These are phyloP conservation scores for Forpus xanthops DNA, from an alignment of 2,797 vertebrate species.

Conservation along the genomic window DNA sequence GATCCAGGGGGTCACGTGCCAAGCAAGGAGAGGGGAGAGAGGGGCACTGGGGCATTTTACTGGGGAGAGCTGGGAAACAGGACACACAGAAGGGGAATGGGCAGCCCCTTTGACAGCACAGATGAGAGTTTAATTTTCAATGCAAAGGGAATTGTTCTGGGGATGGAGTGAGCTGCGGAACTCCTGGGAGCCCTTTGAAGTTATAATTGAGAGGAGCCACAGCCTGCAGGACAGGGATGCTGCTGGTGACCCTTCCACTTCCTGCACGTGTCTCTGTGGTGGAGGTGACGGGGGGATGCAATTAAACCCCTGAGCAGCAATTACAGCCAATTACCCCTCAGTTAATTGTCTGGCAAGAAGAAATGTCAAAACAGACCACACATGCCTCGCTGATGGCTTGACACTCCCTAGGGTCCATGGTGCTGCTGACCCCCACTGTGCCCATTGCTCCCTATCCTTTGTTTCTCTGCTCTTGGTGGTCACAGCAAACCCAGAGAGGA, in stretches of 20 bases:
- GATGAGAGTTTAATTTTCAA: conserved; percentile 39
- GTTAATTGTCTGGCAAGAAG: conserved; percentile 53
- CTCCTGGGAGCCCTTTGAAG: conserved; percentile 58
- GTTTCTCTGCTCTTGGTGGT: not conserved
- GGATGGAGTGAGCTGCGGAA: not conserved
- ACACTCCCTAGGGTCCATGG: not conserved
- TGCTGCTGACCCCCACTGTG: not conserved
- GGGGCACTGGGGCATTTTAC: not conserved
- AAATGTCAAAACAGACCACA: conserved; percentile 41
- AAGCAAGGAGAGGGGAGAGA: not conserved
- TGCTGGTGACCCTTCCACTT: conserved; percentile 18
- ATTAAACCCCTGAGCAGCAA: conserved; percentile 47
- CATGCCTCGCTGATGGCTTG: conserved; percentile 25
- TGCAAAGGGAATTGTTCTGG: conserved; percentile 30
- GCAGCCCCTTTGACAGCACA: not conserved
- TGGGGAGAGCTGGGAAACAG: not conserved
- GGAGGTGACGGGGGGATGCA: not conserved
- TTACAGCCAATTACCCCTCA: conserved; percentile 57
- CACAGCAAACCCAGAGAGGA: not conserved
- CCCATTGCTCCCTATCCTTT: not conserved
- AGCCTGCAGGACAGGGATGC: conserved; percentile 12
- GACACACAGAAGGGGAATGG: not conserved
- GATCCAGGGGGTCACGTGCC: not conserved
- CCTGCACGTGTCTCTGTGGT: conserved; percentile 24
- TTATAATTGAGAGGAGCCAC: conserved; percentile 51